Conservation (phyloP, 2,888 invertebrate genomes). For the Sycophila texana region DNA sequence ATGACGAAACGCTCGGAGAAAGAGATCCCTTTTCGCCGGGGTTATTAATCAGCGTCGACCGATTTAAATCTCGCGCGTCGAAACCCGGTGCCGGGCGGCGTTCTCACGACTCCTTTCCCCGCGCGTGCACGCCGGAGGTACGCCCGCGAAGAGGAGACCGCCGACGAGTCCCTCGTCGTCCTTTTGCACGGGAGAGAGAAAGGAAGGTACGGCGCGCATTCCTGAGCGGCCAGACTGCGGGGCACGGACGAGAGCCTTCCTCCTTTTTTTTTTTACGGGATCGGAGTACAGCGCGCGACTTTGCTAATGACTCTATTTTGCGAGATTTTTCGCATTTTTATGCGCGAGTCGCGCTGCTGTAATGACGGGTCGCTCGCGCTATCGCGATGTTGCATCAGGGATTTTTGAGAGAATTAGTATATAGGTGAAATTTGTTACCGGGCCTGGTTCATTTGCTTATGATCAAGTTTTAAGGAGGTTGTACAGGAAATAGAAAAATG, state of each 20-base stretch:
- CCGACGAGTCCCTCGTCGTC: not conserved
- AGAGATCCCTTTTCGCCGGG: slow-evolving; percentile 42
- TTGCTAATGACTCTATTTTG: slow-evolving; percentile 55
- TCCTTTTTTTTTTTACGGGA: slow-evolving; percentile 12
- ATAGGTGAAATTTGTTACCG: slow-evolving; percentile 38
- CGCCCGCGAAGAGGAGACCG: not conserved
- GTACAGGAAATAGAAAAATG: too few relatives aligned
- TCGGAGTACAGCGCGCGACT: slow-evolving; percentile 2
- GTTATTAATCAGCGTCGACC: slow-evolving; percentile 54
- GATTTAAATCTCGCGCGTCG: slow-evolving; percentile 52
- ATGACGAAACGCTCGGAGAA: too few relatives aligned
- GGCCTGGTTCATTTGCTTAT: too few relatives aligned
- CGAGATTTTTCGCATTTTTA: slow-evolving; percentile 49
- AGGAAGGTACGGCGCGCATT: slow-evolving; percentile 14
- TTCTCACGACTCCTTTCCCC: slow-evolving; percentile 53
- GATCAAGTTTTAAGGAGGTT: too few relatives aligned
- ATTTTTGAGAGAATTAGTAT: slow-evolving; percentile 28
- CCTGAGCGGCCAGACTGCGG: slow-evolving; percentile 47
- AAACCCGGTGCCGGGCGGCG: slow-evolving; percentile 46
- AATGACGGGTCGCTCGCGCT: not conserved
- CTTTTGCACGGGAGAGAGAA: not conserved
- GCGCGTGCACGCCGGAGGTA: not conserved
- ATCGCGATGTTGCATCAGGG: slow-evolving; percentile 4
- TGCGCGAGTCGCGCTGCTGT: not conserved
- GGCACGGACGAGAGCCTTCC: slow-evolving; percentile 22